Base-by-base conservation (phyloP, 2,888 invertebrate species). In the Lasioglossum villosulum region DNA sequence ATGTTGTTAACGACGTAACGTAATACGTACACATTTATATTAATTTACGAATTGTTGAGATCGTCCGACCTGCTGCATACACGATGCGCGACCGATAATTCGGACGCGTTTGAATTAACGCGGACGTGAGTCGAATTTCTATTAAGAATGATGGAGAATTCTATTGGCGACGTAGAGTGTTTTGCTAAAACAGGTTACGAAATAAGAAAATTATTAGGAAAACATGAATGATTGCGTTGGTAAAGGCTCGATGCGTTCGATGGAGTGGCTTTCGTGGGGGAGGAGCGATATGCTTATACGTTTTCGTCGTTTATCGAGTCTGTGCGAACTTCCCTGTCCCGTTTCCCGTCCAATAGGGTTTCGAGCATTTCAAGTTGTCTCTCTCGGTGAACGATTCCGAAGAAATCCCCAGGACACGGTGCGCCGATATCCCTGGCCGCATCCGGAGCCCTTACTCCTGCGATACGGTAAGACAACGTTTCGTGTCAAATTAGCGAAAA, bases 401-500 rank as follows among this genome's bases (percentile, higher is more conserved):
- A 71, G 63, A 66, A 88, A 89, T 89, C 90, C 89, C 86, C 82
- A 80, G 78, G 82, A 81, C 76, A 48, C 80, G 79, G 63, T 16
- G 68, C 78, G 42, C 71, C 78, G 86, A 89, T 90, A 84, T 84
- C 82, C 56, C 81, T 5, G 72, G 14, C 75, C 48, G 82, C 83
- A 88, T 86, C 82, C 48, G 63, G 59, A 78, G 74, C 75, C 79
- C 75, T 68, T 80, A 79, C 82, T 81, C 82, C 39, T 30, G 76
- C 90, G 80, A 86, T 87, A 86, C 82, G 83, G 73, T 48, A 84
- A 85, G 82, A 80, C 86, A 89, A 86, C 89, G 91, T 91, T 89
- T 89, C 90, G 89, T 86, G 91, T 91, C 91, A 91, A 91, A 91
- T 91, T 91, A 91, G 86, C 84, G 90, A 90, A 88, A 90, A 91